phyloP scores from a whole-genome alignment of 2,797 vertebrate species.

The Phrynocephalus forsythii region DNA sequence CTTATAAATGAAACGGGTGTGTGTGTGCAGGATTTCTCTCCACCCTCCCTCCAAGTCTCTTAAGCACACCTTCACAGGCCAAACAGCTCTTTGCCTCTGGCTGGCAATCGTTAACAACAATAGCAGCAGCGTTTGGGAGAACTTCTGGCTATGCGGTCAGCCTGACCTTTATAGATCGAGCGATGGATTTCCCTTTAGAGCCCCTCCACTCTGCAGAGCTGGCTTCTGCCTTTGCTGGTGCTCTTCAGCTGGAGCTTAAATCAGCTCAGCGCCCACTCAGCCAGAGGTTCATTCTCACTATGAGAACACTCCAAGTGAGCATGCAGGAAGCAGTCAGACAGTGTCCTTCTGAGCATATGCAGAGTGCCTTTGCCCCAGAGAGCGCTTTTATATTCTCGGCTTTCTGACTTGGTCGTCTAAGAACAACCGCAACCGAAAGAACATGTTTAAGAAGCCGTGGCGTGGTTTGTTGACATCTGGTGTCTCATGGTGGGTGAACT shows the following conservation, averaged over 20 bases:
- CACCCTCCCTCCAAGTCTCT: too few relatives aligned
- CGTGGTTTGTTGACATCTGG: too few relatives aligned
- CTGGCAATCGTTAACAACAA: background rate
- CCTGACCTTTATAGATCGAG: constrained; percentile 10
- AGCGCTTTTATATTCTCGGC: too few relatives aligned
- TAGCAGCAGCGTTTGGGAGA: background rate
- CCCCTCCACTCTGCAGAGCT: background rate
- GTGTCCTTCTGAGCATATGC: background rate
- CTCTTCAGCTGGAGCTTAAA: background rate
- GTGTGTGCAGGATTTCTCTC: background rate
- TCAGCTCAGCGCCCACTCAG: background rate
- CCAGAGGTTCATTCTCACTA: background rate
- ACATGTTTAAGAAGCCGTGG: too few relatives aligned
- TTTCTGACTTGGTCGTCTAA: too few relatives aligned
- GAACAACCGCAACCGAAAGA: too few relatives aligned
- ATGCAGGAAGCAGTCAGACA: background rate
- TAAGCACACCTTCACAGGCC: background rate
- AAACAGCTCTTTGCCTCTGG: background rate
- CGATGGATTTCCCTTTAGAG: constrained; percentile 27
- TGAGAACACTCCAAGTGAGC: background rate
- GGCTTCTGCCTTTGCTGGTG: background rate
- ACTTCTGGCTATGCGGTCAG: background rate
- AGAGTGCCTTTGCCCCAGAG: background rate
- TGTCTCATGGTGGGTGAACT: too few relatives aligned
- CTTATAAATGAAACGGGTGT: too few relatives aligned